These are phyloP conservation scores for Ciconia boyciana DNA, from an alignment of 2,113 vertebrate species.

Conservation along the genomic window DNA sequence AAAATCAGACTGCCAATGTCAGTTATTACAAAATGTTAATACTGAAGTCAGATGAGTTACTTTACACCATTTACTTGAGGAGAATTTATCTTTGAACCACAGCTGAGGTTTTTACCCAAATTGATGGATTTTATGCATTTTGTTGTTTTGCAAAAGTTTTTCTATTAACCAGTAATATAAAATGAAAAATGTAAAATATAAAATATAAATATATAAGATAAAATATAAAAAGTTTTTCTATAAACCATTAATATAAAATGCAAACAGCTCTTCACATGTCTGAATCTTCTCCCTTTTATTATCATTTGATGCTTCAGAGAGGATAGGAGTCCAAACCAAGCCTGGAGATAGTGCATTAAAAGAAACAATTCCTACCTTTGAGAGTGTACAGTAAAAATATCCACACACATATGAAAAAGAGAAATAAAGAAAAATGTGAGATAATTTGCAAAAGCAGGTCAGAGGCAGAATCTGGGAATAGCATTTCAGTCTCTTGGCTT, in stretches of 20 bases:
- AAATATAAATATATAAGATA: too few relatives aligned
- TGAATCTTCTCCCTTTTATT: neutral
- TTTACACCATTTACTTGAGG: neutral
- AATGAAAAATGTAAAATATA: neutral
- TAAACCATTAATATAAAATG: neutral
- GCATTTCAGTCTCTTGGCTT: neutral
- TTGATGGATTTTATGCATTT: neutral
- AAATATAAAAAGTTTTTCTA: neutral
- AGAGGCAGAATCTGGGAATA: neutral
- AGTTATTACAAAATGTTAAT: neutral
- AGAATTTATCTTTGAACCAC: neutral
- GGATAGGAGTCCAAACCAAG: neutral
- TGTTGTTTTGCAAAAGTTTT: neutral
- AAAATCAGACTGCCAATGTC: neutral
- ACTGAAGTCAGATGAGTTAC: neutral
- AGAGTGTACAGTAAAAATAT: neutral
- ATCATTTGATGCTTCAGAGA: neutral
- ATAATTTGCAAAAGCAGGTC: constrained; percentile 33
- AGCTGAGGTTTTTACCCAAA: neutral
- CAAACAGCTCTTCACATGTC: neutral
- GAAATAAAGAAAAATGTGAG: neutral
- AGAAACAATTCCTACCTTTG: neutral
- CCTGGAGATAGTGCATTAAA: neutral
- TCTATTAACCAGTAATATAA: neutral
- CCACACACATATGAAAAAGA: neutral